phyloP scores from a whole-genome alignment of 2,113 vertebrate species.

The Phyllostomus discolor region DNA sequence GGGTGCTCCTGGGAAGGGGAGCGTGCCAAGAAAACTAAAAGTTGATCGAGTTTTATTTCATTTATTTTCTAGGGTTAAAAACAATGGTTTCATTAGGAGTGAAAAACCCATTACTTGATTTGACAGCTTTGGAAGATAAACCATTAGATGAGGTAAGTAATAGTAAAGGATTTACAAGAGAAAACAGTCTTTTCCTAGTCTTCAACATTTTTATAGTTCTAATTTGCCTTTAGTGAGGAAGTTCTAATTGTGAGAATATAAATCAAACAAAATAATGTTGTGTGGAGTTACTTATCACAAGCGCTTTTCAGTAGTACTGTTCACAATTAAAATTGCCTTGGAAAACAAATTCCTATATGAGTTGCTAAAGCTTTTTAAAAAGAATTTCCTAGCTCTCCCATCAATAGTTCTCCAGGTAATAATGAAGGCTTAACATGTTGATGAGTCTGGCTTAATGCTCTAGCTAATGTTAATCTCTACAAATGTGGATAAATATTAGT shows the following conservation, averaged over 20 bases:
- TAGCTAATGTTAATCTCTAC: background rate
- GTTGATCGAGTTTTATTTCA: background rate
- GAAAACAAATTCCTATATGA: background rate
- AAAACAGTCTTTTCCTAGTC: background rate
- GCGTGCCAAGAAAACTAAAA: background rate
- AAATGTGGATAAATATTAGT: background rate
- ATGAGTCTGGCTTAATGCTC: background rate
- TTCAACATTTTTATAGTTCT: background rate
- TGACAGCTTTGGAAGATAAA: conserved; percentile 94
- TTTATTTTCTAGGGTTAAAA: conserved; percentile 88
- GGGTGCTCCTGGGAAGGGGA: too few relatives aligned
- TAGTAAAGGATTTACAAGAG: background rate
- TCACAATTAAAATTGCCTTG: conserved; percentile 14
- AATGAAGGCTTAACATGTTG: background rate
- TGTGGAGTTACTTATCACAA: background rate
- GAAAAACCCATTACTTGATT: conserved; percentile 95
- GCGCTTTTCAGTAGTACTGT: background rate
- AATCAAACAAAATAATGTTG: background rate
- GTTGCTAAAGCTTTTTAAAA: background rate
- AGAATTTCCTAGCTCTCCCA: background rate
- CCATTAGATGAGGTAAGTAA: conserved; percentile 93
- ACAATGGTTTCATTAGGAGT: conserved; percentile 96
- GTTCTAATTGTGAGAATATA: background rate
- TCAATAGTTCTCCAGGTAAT: background rate
- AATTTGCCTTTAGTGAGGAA: background rate